Base-by-base conservation (phyloP, 1,140 invertebrate species). In the Drosophila pruinosa region DNA sequence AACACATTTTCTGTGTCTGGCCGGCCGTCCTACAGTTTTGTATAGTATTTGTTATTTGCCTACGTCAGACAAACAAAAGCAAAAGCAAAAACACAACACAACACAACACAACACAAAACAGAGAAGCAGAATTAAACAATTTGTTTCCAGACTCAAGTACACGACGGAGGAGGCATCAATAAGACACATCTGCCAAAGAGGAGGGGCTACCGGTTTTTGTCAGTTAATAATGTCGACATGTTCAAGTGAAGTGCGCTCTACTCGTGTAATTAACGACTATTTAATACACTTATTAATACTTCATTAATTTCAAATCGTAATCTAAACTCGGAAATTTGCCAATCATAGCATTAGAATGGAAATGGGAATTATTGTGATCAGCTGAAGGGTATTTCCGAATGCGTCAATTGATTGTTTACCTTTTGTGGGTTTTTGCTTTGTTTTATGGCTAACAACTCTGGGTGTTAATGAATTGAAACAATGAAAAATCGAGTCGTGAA, bases 1-100 rank as follows among this genome's bases (percentile, higher is more conserved):
- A 69, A 75, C 75, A 85, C 38, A 71, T 72, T 67, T 57, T 43
- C 39, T 43, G 39, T 41, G 54, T 41, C 36, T 56, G 71, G 43
- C 57, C 15, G 57, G 57, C 58, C 56, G 17, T 48, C 7, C 12
- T 45, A 67, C 47, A 28, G 19, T 47, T 36, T 43, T 43, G 31
- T 71, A 78, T 68, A 57, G 53, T 83, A 61, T 78, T 72, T 78
- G 58, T 52, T 72, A 73, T 72, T 74, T 86, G 81, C 62, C 77
- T 74, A 85, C 81, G 81, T 85, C 81, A 86, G 45, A 50, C 38
- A 45, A 56, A 56, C 48, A 38, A 45, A n/a, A n/a, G n/a, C n/a
- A n/a, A n/a, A n/a, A n/a, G n/a, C n/a, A 67, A 38, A 39, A 39
- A 48, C 21, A 69, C 26, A 62, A 52, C 26, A 59, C 7, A 39